Base-by-base conservation (phyloP, 2,888 invertebrate species). In the Eupithecia subumbrata region DNA sequence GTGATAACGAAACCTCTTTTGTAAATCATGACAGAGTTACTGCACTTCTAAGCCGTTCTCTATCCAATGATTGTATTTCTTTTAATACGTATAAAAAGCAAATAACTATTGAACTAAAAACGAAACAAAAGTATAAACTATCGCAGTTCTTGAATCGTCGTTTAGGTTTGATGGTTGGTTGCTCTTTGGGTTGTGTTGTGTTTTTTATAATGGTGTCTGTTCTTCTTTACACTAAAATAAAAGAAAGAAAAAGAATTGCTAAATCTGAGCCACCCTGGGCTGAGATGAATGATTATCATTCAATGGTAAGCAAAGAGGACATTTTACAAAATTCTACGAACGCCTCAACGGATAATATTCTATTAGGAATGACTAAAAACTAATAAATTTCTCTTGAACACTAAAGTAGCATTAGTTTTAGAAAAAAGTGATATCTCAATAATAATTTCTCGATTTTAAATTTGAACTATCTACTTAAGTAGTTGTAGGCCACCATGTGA, bases 201-300 rank as follows among this genome's bases (percentile, higher is more conserved):
- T 95, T 95, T 83, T 93, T 95, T 83, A 84, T 95, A 37, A 93
- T 95, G 94, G 93, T 95, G 14, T 87, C 95, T 14, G 86, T 95
- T 84, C 83, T 95, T 78, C 83, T 91, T 72, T 95, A 95, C 78
- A 95, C 94, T 75, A 95, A 95, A 86, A 91, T 94, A 67, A 94
- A 93, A 85, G 95, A 94, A 84, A 87, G 95, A 76, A 93, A 93
- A 81, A 84, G 94, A 82, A 95, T 95, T 76, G 94, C 95, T 4
- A 94, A 95, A 81, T 88, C 94, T 30, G 95, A 95, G 77, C 94
- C 94, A 34, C 86, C 89, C 1, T 95, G 95, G 94, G 87, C 93
- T 9, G 95, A 95, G 85, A 91, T 95, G 92, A 94, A 94, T 78
- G 93, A 95, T 82, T 95, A 93, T 78, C 93, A 93, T 85, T 94